Evolutionary conservation across 2,113 vertebrate genomes (phyloP).

Genomic region (Carlito syrichta): DNA sequence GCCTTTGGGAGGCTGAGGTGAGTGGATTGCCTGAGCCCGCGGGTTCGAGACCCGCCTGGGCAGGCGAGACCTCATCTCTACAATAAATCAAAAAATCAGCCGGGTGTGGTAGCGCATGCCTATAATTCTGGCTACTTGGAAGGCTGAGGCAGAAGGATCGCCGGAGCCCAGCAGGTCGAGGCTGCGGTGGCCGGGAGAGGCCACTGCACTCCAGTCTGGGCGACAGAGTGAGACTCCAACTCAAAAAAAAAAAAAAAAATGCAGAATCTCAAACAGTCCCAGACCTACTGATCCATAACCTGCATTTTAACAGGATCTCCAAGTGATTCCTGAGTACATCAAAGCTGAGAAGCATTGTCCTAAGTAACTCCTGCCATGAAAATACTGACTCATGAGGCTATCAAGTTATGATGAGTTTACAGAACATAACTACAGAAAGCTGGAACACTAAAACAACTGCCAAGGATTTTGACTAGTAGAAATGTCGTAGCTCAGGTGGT

Average conservation of each 20-base stretch:
- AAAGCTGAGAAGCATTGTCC: neutral
- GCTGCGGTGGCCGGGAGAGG: neutral
- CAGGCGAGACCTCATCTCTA: neutral
- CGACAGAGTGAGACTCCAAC: neutral
- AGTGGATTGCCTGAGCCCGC: neutral
- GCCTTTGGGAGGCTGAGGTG: neutral
- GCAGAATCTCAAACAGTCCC: neutral
- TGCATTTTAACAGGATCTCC: neutral
- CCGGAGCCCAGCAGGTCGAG: neutral
- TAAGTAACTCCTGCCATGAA: neutral
- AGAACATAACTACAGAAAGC: neutral
- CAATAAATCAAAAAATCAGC: neutral
- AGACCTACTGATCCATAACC: neutral
- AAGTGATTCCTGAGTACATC: neutral
- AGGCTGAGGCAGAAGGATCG: neutral
- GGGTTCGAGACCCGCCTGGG: neutral
- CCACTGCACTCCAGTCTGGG: neutral
- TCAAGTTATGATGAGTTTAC: neutral
- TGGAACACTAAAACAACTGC: neutral
- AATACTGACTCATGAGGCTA: neutral
- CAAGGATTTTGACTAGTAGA: neutral
- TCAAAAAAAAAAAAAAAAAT: neutral
- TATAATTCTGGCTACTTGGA: neutral
- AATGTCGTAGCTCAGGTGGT: neutral
- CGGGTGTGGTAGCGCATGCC: neutral